These are phyloP conservation scores for Clarias macrocephalus DNA, from an alignment of 2,113 vertebrate genomes.

Conservation along the genomic window DNA sequence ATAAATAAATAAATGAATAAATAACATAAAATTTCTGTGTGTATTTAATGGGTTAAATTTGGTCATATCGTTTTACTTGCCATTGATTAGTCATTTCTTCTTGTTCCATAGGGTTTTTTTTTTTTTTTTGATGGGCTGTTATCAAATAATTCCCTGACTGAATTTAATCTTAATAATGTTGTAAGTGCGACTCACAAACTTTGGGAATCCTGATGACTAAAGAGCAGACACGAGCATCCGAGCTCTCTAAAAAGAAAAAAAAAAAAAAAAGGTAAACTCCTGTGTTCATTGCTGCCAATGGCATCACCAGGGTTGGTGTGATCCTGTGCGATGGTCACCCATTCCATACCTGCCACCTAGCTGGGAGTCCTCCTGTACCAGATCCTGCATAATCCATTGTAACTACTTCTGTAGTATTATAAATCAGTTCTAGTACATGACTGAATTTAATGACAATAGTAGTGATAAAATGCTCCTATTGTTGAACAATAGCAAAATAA, in stretches of 20 bases:
- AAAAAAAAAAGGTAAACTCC: neutral
- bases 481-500: no score
- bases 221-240: neutral
- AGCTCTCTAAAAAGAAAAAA: neutral
- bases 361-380: no score
- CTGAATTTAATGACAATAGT: no score
- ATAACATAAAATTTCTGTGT: neutral
- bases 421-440: no score
- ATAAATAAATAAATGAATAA: neutral
- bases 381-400: no score
- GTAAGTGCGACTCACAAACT: neutral
- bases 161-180: neutral
- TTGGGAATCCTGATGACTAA: neutral
- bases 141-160: neutral
- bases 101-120: neutral
- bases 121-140: neutral
- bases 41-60: neutral
- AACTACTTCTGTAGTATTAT: no score
- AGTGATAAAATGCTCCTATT: no score
- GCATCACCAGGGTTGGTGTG: no score
- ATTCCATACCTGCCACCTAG: no score
- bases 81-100: neutral
- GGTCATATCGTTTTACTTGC: neutral
- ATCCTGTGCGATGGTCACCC: no score
- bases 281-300: neutral